Conservation (phyloP, 2,888 invertebrate genomes). For the Spisula solida region DNA sequence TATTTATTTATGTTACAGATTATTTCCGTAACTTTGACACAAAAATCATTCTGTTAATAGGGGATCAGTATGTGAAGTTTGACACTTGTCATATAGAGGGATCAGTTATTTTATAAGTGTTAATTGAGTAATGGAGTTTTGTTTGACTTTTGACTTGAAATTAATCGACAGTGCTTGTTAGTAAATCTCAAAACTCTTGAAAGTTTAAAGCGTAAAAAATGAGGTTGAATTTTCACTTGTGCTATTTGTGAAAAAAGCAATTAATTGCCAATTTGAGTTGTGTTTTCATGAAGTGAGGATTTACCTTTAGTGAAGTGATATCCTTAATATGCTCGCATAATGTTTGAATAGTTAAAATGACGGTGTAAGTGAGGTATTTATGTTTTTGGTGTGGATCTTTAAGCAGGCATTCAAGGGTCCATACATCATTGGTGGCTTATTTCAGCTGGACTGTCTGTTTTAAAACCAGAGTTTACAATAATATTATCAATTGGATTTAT, state of each 20-base stretch:
- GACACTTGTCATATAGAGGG: neutral
- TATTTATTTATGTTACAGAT: neutral
- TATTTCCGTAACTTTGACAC: neutral
- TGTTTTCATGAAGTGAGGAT: neutral
- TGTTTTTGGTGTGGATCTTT: too few relatives aligned
- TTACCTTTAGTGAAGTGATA: neutral
- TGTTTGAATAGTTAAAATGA: neutral
- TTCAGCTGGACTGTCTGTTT: too few relatives aligned
- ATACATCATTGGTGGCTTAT: too few relatives aligned
- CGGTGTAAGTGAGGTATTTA: too few relatives aligned
- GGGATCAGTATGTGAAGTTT: neutral
- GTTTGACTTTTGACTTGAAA: conserved; percentile 4
- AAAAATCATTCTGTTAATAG: too few relatives aligned
- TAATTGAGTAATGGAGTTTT: neutral
- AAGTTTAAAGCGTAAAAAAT: neutral
- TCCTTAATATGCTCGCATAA: neutral
- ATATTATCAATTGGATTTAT: too few relatives aligned
- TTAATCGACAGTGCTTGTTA: neutral
- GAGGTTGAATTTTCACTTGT: neutral
- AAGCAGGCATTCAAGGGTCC: too few relatives aligned
- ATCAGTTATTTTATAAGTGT: neutral
- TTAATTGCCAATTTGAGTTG: neutral
- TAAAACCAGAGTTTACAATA: too few relatives aligned
- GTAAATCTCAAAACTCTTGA: neutral
- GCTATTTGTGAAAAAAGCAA: conserved; percentile 14